These are phyloP conservation scores for Drosophila kurseongensis DNA, from an alignment of 1,140 invertebrate species.

Conservation along the genomic window DNA sequence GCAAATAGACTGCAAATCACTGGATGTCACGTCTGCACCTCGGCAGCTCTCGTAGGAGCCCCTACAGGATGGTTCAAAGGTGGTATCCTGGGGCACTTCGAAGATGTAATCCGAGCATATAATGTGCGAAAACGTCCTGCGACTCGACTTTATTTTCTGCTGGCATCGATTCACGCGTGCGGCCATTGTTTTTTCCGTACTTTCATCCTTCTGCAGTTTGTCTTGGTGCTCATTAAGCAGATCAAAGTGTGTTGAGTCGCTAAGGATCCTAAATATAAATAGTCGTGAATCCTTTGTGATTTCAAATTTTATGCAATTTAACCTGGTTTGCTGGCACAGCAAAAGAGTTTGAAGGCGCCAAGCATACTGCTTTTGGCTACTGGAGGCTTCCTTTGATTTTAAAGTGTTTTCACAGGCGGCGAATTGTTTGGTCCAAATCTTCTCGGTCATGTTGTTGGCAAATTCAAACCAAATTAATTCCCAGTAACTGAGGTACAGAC, in stretches of 20 bases:
- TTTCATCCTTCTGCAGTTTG: constrained; percentile 3
- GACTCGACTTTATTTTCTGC: constrained; percentile 20
- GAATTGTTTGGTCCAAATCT: constrained; percentile 18
- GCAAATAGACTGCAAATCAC: not conserved
- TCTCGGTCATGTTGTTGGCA: not conserved
- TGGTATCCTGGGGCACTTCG: not conserved
- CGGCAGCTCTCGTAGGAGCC: constrained; percentile 61
- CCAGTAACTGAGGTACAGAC: not conserved
- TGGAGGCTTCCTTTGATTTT: constrained; percentile 3
- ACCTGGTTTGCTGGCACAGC: constrained; percentile 47
- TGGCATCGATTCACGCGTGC: constrained; percentile 40
- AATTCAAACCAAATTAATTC: not conserved
- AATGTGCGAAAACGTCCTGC: not conserved
- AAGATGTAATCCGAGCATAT: not conserved
- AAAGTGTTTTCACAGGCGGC: constrained; percentile 33
- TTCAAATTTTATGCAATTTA: not conserved
- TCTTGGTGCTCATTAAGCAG: constrained; percentile 40
- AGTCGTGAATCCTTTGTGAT: not conserved
- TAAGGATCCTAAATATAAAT: not conserved
- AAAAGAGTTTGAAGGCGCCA: constrained; percentile 60
- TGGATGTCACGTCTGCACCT: constrained; percentile 19
- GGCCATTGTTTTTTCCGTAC: not conserved
- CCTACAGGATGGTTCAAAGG: constrained; percentile 44
- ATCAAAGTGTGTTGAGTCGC: not conserved
- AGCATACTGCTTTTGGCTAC: constrained; percentile 24